Conservation (phyloP, 2,113 vertebrate genomes). For the Eulemur macaco region DNA sequence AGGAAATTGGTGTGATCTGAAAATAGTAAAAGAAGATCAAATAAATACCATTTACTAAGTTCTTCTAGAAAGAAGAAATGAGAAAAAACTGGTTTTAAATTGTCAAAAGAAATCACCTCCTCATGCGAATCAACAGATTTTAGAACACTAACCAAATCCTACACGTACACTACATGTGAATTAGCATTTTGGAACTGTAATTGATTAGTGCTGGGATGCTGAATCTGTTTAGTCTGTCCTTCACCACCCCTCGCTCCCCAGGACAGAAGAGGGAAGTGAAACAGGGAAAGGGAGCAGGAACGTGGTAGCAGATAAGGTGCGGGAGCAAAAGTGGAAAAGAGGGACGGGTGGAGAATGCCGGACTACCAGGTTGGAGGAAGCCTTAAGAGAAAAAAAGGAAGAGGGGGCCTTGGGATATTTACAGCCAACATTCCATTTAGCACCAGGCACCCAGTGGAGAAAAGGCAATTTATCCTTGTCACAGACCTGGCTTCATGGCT, state of each 20-base stretch:
- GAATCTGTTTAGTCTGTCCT: background rate
- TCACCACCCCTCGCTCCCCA: background rate
- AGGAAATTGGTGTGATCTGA: background rate
- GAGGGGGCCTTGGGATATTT: background rate
- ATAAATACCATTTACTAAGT: background rate
- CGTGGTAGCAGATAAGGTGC: background rate
- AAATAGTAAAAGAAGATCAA: background rate
- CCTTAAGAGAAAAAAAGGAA: background rate
- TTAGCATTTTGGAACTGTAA: background rate
- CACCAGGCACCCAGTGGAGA: constrained; percentile 38
- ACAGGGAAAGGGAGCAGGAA: background rate
- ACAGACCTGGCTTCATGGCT: background rate
- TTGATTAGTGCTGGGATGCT: background rate
- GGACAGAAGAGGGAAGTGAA: background rate
- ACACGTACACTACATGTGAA: background rate
- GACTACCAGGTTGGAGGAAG: background rate
- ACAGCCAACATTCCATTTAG: background rate
- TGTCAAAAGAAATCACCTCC: background rate
- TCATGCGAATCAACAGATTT: background rate
- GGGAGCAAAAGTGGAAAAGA: background rate
- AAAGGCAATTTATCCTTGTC: constrained; percentile 20
- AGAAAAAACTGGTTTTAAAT: background rate
- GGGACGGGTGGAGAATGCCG: background rate
- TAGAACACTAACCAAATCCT: background rate
- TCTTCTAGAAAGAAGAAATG: constrained; percentile 3